phyloP scores from a whole-genome alignment of 92 coral and sea anemone genomes.

The Bergia puertoricense region DNA sequence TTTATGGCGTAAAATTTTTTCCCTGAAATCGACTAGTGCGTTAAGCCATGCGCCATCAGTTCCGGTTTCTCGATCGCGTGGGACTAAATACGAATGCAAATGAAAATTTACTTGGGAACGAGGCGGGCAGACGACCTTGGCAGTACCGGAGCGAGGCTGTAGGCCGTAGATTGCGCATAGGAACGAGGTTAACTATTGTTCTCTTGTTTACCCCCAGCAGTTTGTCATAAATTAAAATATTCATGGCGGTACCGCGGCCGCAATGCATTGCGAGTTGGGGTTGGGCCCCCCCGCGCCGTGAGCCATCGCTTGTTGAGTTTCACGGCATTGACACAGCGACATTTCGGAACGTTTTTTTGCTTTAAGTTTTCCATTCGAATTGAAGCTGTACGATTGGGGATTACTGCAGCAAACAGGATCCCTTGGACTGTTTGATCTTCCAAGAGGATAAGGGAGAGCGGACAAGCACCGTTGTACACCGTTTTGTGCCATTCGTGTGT shows the following conservation, averaged over 20 bases:
- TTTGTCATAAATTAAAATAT: slow-evolving; percentile 76
- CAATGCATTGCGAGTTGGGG: slow-evolving; percentile 97
- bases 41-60: slow-evolving; percentile 45
- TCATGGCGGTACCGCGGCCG: slow-evolving; percentile 70
- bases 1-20: slow-evolving; percentile 19
- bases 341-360: slow-evolving; percentile 95
- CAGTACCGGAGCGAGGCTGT: slow-evolving; percentile 51
- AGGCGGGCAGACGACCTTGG: slow-evolving; percentile 24
- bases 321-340: slow-evolving; percentile 99
- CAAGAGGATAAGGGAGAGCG: slow-evolving; percentile 74
- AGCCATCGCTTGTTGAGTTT: slow-evolving; percentile 99
- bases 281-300: slow-evolving; percentile 99
- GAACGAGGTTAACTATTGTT: slow-evolving; percentile 81
- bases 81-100: slow-evolving; percentile 46
- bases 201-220: slow-evolving; percentile 55
- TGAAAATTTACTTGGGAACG: slow-evolving; percentile 41
- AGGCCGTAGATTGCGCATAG: neutral
- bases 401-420: slow-evolving; percentile 57
- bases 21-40: slow-evolving; percentile 37
- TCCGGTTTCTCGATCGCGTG: slow-evolving; percentile 59
- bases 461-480: slow-evolving; percentile 71
- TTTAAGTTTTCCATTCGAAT: slow-evolving; percentile 82
- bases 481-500: slow-evolving; percentile 95
- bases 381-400: slow-evolving; percentile 72
- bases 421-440: slow-evolving; percentile 61